A percentile compares a stretch with the other conserved stretches of the same genome.
Evolutionary conservation across 2,888 invertebrate genomes (phyloP).

Genomic region (Leptura quadrifasciata): DNA sequence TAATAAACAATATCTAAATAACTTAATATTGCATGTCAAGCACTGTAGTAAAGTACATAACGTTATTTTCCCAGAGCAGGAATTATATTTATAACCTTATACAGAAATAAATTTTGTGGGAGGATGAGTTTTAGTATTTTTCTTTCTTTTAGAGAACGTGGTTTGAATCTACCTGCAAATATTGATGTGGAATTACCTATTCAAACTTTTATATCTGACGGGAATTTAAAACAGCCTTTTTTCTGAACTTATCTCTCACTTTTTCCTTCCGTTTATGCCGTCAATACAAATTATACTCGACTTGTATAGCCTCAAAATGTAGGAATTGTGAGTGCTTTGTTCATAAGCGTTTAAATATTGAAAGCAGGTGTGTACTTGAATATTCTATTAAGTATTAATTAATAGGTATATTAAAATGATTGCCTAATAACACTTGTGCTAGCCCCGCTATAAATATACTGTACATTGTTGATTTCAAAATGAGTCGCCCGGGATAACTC

Average conservation of each 20-base stretch:
- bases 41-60: neutral
- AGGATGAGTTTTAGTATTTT: slow-evolving; percentile 29
- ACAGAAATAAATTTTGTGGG: slow-evolving; percentile 31
- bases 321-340: neutral
- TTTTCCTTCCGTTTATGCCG: slow-evolving; percentile 10
- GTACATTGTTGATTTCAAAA: no score
- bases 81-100: slow-evolving; percentile 29
- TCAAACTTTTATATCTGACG: slow-evolving; percentile 45
- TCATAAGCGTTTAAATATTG: neutral
- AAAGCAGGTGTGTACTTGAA: neutral
- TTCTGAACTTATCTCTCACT: slow-evolving; percentile 17
- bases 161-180: slow-evolving; percentile 49
- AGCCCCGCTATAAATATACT: no score
- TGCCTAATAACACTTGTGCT: no score
- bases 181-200: slow-evolving; percentile 49
- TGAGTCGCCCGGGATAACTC: no score
- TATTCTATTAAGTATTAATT: no score
- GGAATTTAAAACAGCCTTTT: slow-evolving; percentile 39
- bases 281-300: neutral
- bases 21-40: neutral
- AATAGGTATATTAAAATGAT: no score
- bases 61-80: slow-evolving; percentile 13
- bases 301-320: neutral
- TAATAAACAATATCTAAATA: no score
- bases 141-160: slow-evolving; percentile 36